Conservation (phyloP, 92 coral and sea anemone species). For the Siderastrea siderea region DNA sequence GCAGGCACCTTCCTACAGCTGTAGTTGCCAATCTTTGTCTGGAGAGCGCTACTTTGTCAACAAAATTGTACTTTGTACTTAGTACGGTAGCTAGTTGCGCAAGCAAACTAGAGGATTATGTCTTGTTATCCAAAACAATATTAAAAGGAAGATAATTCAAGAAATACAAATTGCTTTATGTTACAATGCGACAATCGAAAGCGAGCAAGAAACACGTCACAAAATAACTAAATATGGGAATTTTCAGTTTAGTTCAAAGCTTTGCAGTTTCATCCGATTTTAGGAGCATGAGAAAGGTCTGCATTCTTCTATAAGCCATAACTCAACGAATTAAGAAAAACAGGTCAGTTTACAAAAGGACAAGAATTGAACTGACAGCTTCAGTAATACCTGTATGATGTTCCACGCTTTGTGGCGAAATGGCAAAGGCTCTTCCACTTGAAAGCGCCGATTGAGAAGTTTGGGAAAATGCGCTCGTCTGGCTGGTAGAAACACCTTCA, state of each 20-base stretch:
- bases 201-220: background rate
- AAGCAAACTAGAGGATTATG: background rate
- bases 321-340: no score
- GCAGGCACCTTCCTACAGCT: background rate
- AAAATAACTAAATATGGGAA: background rate
- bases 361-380: background rate
- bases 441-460: constrained; percentile 39
- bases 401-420: constrained; percentile 16
- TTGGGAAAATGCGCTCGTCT: constrained; percentile 35
- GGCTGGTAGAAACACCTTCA: constrained; percentile 31
- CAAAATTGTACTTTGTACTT: background rate
- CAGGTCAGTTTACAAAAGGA: background rate
- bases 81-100: constrained; percentile 8
- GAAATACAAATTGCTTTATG: background rate
- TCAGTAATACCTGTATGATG: constrained; percentile 37
- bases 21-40: background rate
- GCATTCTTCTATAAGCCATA: no score
- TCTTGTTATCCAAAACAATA: constrained; percentile 1
- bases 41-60: background rate
- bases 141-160: background rate
- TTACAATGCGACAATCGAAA: background rate
- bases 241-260: background rate
- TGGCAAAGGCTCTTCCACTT: constrained; percentile 20
- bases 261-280: background rate
- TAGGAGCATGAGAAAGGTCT: background rate